Base-by-base conservation (phyloP, 2,888 invertebrate genomes). In the Cacoxenus indagator region DNA sequence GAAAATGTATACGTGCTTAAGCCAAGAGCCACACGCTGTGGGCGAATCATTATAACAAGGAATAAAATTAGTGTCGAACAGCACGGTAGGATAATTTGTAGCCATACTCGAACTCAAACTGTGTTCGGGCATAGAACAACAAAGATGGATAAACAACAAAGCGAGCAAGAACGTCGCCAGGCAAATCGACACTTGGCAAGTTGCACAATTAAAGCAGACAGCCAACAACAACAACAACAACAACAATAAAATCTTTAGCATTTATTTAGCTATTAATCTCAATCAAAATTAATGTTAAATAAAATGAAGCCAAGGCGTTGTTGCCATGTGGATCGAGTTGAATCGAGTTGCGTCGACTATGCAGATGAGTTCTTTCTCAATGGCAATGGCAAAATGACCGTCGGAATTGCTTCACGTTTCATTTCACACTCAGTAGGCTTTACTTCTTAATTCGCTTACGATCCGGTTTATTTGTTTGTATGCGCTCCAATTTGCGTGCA, bases 261-360 rank as follows among this genome's bases (percentile, higher is more conserved):
- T 84, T 84, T 84, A 83, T 73, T 76, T 74, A 70, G 74, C 80
- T 82, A 84, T 84, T 84, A 79, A 84, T 82, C 78, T 83, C 77
- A 83, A 82, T 82, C 80, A 78, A 78, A 77, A 76, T 79, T 75
- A 84, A 81, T 82, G 84, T 72, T 73, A 70, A 74, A 76, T 78
- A 74, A 77, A 78, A 70, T 74, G 72, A 71, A 57, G 65, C 51
- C 27, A 45, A 14, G 37, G 37, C 37, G 37, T 4, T 37, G 37
- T 11, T n/a, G n/a, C n/a, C n/a, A 37, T 37, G 2, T 8, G 2
- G 14, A 14, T 37, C 37, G 14, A 37, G 37, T 37, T 14, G 37
- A 2, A 11, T 37, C 14, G 37, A 37, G 37, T 37, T 37, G 37
- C 14, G 9, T 37, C 14, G 37, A n/a, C n/a, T n/a, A n/a, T n/a